A percentile compares a stretch with the other conserved stretches of the same genome.
Evolutionary conservation across 2,113 vertebrate species (phyloP).

Genomic region (Paramormyrops kingsleyae): DNA sequence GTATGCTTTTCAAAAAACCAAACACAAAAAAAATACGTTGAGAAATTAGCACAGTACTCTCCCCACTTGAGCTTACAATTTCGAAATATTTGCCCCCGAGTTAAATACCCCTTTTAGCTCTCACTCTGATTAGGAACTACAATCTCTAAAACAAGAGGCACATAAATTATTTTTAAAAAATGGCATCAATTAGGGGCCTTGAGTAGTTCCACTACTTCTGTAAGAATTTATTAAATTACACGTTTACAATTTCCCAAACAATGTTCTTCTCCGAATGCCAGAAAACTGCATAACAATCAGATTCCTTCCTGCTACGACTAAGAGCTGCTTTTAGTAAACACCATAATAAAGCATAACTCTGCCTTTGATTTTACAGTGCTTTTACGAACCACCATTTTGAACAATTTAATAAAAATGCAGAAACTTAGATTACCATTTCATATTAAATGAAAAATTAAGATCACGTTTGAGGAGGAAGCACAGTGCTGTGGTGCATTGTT

Average conservation of each 20-base stretch:
- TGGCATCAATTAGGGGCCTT: conserved; percentile 43
- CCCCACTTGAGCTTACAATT: conserved; percentile 40
- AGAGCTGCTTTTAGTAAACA: neutral
- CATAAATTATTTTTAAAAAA: conserved; percentile 45
- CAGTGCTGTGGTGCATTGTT: neutral
- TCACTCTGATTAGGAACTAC: conserved; percentile 26
- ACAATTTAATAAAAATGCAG: neutral
- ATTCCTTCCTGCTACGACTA: conserved; percentile 13
- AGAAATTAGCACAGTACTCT: conserved; percentile 50
- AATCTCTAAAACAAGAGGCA: conserved; percentile 37
- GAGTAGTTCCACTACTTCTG: conserved; percentile 40
- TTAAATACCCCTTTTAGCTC: conserved; percentile 40
- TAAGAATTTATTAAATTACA: conserved; percentile 29
- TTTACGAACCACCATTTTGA: neutral
- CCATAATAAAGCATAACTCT: neutral
- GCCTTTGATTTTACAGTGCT: neutral
- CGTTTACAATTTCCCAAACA: neutral
- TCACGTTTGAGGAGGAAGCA: neutral
- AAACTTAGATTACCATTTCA: neutral
- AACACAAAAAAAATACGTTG: conserved; percentile 50
- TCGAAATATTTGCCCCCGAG: conserved; percentile 44
- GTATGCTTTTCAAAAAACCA: conserved; percentile 49
- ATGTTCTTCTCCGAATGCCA: neutral
- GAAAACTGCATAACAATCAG: neutral
- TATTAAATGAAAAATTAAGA: neutral